Conservation (phyloP, 2,113 vertebrate genomes). For the Rhipidura dahli region DNA sequence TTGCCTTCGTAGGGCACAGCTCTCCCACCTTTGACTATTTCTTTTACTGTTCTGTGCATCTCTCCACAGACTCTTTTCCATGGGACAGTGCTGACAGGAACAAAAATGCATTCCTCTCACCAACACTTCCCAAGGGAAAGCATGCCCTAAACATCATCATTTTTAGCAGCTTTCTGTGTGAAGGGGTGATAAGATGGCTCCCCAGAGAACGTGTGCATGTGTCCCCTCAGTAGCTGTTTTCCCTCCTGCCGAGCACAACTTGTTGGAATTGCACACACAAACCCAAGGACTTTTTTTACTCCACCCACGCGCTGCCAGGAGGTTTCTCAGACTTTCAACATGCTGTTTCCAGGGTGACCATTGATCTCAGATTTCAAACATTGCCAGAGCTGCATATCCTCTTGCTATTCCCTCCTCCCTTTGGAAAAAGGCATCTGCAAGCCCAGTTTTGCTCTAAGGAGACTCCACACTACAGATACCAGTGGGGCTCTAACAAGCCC, state of each 20-base stretch:
- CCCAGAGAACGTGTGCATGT: fast-evolving
- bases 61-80: background rate
- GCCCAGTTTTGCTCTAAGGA: background rate
- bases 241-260: background rate
- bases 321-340: conserved; percentile 9
- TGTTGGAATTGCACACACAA: background rate
- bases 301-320: background rate
- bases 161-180: background rate
- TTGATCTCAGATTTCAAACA: conserved; percentile 48
- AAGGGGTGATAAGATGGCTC: background rate
- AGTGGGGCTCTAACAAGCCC: background rate
- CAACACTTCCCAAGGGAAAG: conserved; percentile 19
- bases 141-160: background rate
- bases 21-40: background rate
- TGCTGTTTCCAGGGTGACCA: conserved; percentile 32
- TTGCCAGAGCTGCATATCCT: background rate
- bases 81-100: background rate
- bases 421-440: background rate
- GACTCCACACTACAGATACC: background rate
- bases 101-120: background rate
- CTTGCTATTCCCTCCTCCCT: background rate
- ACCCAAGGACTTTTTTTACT: background rate
- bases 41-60: background rate
- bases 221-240: background rate
- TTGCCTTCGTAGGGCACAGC: background rate